Evolutionary conservation across 2,888 invertebrate species (phyloP).

Genomic region (Hemithea aestivaria): DNA sequence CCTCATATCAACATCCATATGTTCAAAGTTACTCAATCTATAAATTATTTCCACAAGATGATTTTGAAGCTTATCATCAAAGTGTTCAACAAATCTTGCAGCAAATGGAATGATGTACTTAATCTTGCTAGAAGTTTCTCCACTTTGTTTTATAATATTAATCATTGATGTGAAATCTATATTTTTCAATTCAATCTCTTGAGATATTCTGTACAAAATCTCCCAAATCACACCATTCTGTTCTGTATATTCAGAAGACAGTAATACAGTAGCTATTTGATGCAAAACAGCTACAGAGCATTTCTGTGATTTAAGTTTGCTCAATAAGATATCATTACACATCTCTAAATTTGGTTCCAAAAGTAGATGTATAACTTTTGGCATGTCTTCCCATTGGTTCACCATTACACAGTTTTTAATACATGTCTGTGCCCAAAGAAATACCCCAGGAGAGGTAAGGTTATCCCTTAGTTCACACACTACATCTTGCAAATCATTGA

Average conservation of each 20-base stretch:
- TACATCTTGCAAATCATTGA: slow-evolving; percentile 33
- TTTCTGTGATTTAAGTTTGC: slow-evolving; percentile 37
- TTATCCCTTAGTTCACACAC: slow-evolving; percentile 33
- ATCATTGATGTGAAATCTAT: slow-evolving; percentile 30
- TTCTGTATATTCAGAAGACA: slow-evolving; percentile 37
- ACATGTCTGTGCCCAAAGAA: slow-evolving; percentile 48
- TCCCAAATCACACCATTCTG: slow-evolving; percentile 47
- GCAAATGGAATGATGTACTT: slow-evolving; percentile 57
- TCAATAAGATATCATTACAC: slow-evolving; percentile 41
- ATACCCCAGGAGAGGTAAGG: slow-evolving; percentile 43
- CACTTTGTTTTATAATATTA: slow-evolving; percentile 18
- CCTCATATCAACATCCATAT: slow-evolving; percentile 58
- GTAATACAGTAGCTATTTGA: slow-evolving; percentile 38
- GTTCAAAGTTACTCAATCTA: slow-evolving; percentile 48
- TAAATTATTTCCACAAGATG: slow-evolving; percentile 42
- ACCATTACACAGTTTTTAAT: slow-evolving; percentile 39
- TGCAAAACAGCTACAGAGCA: slow-evolving; percentile 28
- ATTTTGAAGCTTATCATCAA: slow-evolving; percentile 26
- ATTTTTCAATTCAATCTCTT: slow-evolving; percentile 30
- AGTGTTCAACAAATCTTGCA: slow-evolving; percentile 36
- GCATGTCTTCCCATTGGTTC: slow-evolving; percentile 41
- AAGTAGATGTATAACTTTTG: slow-evolving; percentile 37
- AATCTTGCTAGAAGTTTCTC: slow-evolving; percentile 39
- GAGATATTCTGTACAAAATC: slow-evolving; percentile 52
- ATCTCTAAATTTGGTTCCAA: slow-evolving; percentile 41